A percentile compares a stretch with the other conserved stretches of the same genome.
Evolutionary conservation across 2,888 invertebrate species (phyloP).

Genomic region (Acanthococcus lagerstroemiae): DNA sequence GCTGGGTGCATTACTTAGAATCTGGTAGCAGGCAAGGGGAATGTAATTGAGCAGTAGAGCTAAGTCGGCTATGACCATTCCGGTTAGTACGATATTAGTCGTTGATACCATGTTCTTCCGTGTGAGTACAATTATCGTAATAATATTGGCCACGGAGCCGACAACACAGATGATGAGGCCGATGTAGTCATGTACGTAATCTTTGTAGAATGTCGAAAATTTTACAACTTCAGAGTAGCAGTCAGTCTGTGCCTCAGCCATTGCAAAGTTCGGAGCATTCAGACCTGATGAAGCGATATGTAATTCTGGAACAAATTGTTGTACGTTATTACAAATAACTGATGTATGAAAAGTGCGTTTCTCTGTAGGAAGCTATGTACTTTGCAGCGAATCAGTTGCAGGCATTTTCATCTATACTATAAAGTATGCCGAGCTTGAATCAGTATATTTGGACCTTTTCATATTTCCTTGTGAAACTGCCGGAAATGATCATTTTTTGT

Average conservation of each 20-base stretch:
- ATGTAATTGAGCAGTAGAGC: conserved; percentile 92
- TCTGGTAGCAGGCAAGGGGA: conserved; percentile 74
- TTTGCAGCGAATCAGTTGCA: too few species aligned
- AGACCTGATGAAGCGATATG: too few species aligned
- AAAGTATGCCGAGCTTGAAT: too few species aligned
- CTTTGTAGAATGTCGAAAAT: conserved; percentile 51
- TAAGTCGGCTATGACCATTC: conserved; percentile 81
- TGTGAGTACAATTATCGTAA: conserved; percentile 83
- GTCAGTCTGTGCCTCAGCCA: conserved; percentile 22
- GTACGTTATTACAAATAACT: too few species aligned
- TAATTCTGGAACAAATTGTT: too few species aligned
- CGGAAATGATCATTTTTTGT: too few species aligned
- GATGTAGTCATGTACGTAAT: conserved; percentile 75
- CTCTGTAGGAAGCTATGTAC: too few species aligned
- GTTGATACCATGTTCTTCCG: conserved; percentile 83
- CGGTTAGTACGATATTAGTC: conserved; percentile 83
- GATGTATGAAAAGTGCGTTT: too few species aligned
- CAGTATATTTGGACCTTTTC: too few species aligned
- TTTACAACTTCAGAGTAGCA: conserved; percentile 31
- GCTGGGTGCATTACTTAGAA: conserved; percentile 49
- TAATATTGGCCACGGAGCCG: conserved; percentile 80
- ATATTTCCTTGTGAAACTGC: too few species aligned
- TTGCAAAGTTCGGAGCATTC: too few species aligned
- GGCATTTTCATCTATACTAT: too few species aligned
- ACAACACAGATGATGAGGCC: conserved; percentile 78